Percentiles rank a stretch among this genome's conserved stretches.
Conservation (phyloP, 2,113 vertebrate species). For the Myiagra hebetior region DNA sequence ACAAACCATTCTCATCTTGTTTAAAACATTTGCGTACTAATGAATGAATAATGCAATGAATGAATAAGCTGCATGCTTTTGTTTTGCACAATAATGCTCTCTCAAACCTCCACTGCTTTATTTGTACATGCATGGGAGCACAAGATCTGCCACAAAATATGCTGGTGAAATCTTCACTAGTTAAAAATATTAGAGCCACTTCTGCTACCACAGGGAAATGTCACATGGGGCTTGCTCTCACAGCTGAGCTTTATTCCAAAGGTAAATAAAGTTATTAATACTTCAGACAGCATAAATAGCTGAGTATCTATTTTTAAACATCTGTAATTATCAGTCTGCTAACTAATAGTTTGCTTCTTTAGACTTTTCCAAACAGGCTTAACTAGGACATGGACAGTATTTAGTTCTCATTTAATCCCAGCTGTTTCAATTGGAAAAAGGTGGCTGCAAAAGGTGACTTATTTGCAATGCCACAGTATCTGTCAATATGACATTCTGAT, state of each 20-base stretch:
- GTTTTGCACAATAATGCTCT: neutral
- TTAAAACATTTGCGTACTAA: neutral
- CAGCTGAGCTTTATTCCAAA: neutral
- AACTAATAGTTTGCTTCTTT: neutral
- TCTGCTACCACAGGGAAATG: neutral
- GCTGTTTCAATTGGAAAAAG: neutral
- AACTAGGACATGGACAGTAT: neutral
- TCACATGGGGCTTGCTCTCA: neutral
- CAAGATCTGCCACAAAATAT: neutral
- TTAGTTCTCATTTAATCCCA: neutral
- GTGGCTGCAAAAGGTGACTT: constrained; percentile 12
- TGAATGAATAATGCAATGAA: neutral
- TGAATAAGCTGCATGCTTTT: neutral
- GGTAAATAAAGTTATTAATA: constrained; percentile 38
- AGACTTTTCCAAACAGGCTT: neutral
- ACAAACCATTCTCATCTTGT: neutral
- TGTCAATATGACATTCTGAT: constrained; percentile 24
- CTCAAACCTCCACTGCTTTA: neutral
- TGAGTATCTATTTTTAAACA: neutral
- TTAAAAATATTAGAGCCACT: neutral
- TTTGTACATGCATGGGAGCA: neutral
- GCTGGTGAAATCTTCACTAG: neutral
- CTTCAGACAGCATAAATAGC: neutral
- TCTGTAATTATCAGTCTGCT: constrained; percentile 21
- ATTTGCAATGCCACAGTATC: neutral